phyloP scores from a whole-genome alignment of 2,888 invertebrate species.

The Lathronympha strigana region DNA sequence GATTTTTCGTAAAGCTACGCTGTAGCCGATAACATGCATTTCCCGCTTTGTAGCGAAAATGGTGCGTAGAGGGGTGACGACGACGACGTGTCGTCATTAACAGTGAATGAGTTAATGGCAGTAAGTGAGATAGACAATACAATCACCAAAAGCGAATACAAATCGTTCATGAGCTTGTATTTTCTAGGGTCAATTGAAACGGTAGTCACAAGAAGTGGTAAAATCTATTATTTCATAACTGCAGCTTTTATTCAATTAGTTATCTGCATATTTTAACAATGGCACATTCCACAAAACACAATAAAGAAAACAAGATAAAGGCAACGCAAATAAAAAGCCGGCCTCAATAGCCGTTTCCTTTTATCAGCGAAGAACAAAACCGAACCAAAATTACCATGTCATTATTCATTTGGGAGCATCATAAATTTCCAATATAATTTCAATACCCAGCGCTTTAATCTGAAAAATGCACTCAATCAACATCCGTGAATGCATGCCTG shows the following conservation, averaged over 20 bases:
- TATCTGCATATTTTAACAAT: not conserved
- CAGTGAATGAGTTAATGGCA: too few relatives aligned
- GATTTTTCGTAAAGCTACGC: too few relatives aligned
- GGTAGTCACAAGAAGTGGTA: too few relatives aligned
- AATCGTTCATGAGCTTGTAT: too few relatives aligned
- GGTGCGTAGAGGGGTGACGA: too few relatives aligned
- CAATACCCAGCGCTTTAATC: conserved; percentile 26
- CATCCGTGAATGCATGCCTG: conserved; percentile 18
- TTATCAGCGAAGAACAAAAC: not conserved
- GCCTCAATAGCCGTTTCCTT: not conserved
- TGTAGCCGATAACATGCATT: too few relatives aligned
- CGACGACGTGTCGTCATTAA: too few relatives aligned
- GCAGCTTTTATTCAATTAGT: not conserved
- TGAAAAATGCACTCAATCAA: conserved; percentile 34
- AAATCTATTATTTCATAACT: too few relatives aligned
- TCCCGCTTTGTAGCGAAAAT: too few relatives aligned
- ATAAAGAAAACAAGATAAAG: not conserved
- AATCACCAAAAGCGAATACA: too few relatives aligned
- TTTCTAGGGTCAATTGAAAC: too few relatives aligned
- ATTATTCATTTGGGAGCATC: conserved; percentile 11
- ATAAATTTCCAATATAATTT: conserved; percentile 12
- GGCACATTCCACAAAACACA: not conserved
- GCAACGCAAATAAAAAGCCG: not conserved
- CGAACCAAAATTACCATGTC: conserved; percentile 1
- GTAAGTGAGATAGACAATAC: too few relatives aligned